phyloP scores from a whole-genome alignment of 2,113 vertebrate genomes.

The Ammodytes dubius region DNA sequence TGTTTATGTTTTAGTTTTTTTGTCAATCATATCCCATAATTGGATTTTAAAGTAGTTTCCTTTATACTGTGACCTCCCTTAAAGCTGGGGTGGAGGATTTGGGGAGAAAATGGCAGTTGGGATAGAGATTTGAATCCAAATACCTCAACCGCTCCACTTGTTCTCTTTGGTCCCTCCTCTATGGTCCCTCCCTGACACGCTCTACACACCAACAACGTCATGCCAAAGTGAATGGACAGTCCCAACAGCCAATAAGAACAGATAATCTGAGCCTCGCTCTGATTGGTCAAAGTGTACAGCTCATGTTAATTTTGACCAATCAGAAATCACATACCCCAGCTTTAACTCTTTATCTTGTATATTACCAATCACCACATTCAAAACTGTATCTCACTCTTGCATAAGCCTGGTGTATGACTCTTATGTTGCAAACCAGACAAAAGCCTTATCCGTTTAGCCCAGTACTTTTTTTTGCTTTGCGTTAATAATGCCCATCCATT shows the following conservation, averaged over 20 bases:
- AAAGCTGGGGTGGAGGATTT: no score
- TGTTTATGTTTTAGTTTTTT: conserved; percentile 9
- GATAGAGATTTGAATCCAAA: no score
- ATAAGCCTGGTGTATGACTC: conserved; percentile 16
- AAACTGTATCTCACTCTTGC: conserved; percentile 23
- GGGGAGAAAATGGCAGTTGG: no score
- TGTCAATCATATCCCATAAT: conserved; percentile 42
- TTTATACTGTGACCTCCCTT: background rate
- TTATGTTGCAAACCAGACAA: conserved; percentile 26
- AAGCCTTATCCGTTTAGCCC: conserved; percentile 11
- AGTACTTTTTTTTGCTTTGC: conserved; percentile 31
- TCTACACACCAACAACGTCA: no score
- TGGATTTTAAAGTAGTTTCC: conserved; percentile 23
- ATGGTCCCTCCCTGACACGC: no score
- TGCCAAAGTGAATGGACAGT: no score
- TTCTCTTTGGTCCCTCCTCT: no score
- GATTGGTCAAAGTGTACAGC: no score
- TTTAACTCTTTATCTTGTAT: background rate
- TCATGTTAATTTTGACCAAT: no score
- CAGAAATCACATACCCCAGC: no score
- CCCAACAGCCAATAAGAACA: no score
- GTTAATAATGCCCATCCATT: conserved; percentile 47
- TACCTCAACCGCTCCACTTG: background rate
- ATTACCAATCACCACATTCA: background rate
- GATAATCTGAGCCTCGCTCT: no score